Base-by-base conservation (phyloP, 2,113 vertebrate genomes). In the Coptodon rendalli region DNA sequence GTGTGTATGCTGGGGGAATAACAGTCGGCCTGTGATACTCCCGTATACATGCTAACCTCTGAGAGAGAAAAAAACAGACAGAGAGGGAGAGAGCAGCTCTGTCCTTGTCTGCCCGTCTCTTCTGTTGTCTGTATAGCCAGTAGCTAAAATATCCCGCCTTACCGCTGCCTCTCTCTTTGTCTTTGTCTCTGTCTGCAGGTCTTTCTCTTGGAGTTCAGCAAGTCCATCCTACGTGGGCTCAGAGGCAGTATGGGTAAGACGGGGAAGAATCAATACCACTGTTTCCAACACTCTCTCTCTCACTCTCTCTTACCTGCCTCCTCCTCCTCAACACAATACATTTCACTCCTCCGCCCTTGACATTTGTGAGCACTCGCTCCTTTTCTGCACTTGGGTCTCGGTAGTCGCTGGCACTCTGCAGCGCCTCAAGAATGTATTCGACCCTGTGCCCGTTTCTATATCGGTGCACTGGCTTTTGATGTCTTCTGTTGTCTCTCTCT, bases 211-310 rank as follows among this genome's bases (percentile, higher is more conserved):
- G 98, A 81, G 97, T 98, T 73, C 98, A 98, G 95, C 98, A 99
- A 94, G 93, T 99, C 87, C 98, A 98, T 83, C 98, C 98, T 76
- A 94, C 97, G 43, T 97, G 98, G 93, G 96, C 98, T 95, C 98
- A 99, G 95, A 97, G 98, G 93, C 97, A 98, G 24, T 98, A 98
- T 29, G 98, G 98, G 98, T 99, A 97, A 98, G 98, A 96, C 80
- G 8, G 63, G 89, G 80, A 90, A 84, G 38, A 89, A 93, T 91
- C 89, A 87, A 90, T 92, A 73, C 36, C 73, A 85, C 81, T 88
- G 54, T 90, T 86, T 88, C 73, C 80, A 86, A 82, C 84, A 82
- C 43, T 86, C 11, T 83, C 50, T 81, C 85, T 83, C 84, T 87
- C 43, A 86, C 4, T 81, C 52, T 81, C 87, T 86, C 80, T 93